Evolutionary conservation across 2,888 invertebrate species (phyloP), one percentile per base, ranked within the genome.

Genomic region (Alviniconcha strummeri): DNA sequence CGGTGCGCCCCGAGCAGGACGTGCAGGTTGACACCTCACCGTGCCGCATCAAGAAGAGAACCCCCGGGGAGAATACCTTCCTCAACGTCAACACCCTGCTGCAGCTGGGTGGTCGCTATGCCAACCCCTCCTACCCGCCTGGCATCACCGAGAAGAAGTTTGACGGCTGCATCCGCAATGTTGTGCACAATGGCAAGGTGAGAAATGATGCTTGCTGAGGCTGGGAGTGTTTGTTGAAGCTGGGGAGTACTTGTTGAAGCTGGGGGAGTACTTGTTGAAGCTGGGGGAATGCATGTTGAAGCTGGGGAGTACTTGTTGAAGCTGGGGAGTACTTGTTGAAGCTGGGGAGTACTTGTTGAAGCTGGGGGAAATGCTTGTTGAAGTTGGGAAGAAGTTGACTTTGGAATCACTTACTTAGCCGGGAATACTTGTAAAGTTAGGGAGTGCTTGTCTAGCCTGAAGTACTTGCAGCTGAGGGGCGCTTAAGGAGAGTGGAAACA

Each of bases 1-100:
- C 97, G 82, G 96, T 96, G 88, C 97, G 97, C 94, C 95, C 97
- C 94, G 97, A 98, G 72, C 96, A 96, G 13, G 88, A 89, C 60
- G 88, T 97, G 4, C 97, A 97, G 0, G 96, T 96, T 91, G 97
- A 98, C 90, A 97, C 98, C 92, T 97, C 97, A 90, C 96, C 96
- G 13, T 99, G 99, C 93, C 98, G 98, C 94, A 97, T 97, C 0
- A 96, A 96, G 86, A 98, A 97, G 60, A 96, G 96, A 19, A 97
- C 98, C 88, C 98, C 98, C 0, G 98, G 98, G 1, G 98, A 98
- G 94, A 98, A 97, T 93, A 98, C 98, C 94, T 98, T 98, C 94
- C 95, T 99, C 81, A 99, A 99, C 94, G 97, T 99, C 0, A 98
- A 98, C 94, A 96, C 98, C 0, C 98, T 98, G 0, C 94, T 99